phyloP scores from a whole-genome alignment of 2,113 vertebrate genomes.

The Cololabis saira region DNA sequence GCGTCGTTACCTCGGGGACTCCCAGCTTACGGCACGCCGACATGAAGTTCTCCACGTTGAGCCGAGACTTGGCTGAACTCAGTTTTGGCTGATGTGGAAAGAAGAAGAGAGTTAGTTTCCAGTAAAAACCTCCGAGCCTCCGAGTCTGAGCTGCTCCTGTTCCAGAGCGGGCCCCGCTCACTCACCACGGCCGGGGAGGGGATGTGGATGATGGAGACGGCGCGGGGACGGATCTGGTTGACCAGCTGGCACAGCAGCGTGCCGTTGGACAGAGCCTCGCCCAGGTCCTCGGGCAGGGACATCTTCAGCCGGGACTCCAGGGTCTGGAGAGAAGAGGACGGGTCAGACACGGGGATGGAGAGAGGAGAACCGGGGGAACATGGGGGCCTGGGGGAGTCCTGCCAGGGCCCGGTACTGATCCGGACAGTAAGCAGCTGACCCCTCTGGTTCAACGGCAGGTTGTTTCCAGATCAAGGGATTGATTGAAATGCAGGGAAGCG shows the following conservation, averaged over 20 bases:
- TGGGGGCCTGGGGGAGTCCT: too few relatives aligned
- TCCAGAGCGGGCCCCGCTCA: too few relatives aligned
- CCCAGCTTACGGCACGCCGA: slow-evolving; percentile 89
- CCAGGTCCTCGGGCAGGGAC: slow-evolving; percentile 83
- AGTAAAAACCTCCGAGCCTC: too few relatives aligned
- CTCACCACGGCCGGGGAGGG: slow-evolving; percentile 93
- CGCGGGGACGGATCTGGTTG: slow-evolving; percentile 86
- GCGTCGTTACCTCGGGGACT: slow-evolving; percentile 85
- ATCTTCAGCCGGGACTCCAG: slow-evolving; percentile 84
- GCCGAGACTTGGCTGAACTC: slow-evolving; percentile 85
- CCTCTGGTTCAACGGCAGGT: too few relatives aligned
- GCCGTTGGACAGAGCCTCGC: slow-evolving; percentile 85
- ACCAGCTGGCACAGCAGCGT: slow-evolving; percentile 89
- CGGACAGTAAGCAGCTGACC: too few relatives aligned
- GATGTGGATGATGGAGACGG: slow-evolving; percentile 88
- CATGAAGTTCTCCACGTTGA: slow-evolving; percentile 90
- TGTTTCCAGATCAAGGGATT: too few relatives aligned
- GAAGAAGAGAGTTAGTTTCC: background rate
- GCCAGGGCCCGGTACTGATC: too few relatives aligned
- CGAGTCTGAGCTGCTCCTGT: too few relatives aligned
- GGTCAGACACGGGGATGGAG: too few relatives aligned
- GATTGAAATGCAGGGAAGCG: too few relatives aligned
- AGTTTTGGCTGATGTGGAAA: slow-evolving; percentile 85
- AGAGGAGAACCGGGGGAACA: too few relatives aligned
- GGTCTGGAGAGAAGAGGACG: slow-evolving; percentile 63